Percentiles rank a stretch among this genome's conserved stretches.
These are phyloP conservation scores for Abrostola triplasia DNA, from an alignment of 2,888 invertebrate species.

Conservation along the genomic window DNA sequence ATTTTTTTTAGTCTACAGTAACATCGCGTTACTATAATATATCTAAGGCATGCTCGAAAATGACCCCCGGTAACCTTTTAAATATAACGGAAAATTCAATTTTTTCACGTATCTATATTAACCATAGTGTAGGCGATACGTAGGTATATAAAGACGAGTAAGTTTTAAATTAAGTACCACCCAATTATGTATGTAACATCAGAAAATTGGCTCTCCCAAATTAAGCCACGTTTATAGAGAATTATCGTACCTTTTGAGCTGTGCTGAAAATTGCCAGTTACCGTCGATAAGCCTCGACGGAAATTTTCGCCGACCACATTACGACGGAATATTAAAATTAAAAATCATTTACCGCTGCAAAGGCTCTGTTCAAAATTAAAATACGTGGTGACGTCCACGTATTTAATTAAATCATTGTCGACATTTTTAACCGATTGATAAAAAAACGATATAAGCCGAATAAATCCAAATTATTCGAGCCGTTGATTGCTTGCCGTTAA, in stretches of 20 bases:
- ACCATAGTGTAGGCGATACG: too few relatives aligned
- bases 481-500: conserved; percentile 80
- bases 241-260: conserved; percentile 27
- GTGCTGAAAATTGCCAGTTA: conserved; percentile 13
- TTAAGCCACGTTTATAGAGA: conserved; percentile 21
- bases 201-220: conserved; percentile 5
- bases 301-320: conserved; percentile 18
- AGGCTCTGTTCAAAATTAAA: conserved; percentile 21
- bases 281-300: conserved; percentile 27
- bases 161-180: too few relatives aligned
- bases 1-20: too few relatives aligned
- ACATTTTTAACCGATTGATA: conserved; percentile 52
- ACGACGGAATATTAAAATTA: conserved; percentile 33
- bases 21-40: too few relatives aligned
- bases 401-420: conserved; percentile 50
- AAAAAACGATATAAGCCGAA: conserved; percentile 59
- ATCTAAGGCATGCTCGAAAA: too few relatives aligned
- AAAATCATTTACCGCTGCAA: conserved; percentile 17
- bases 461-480: conserved; percentile 71
- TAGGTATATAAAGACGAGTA: too few relatives aligned
- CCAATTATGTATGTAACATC: not conserved
- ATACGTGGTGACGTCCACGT: conserved; percentile 29
- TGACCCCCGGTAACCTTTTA: too few relatives aligned
- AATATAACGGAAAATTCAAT: too few relatives aligned
- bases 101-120: too few relatives aligned